These are phyloP conservation scores for Bruchidius siliquastri DNA, from an alignment of 2,888 invertebrate species.

Conservation along the genomic window DNA sequence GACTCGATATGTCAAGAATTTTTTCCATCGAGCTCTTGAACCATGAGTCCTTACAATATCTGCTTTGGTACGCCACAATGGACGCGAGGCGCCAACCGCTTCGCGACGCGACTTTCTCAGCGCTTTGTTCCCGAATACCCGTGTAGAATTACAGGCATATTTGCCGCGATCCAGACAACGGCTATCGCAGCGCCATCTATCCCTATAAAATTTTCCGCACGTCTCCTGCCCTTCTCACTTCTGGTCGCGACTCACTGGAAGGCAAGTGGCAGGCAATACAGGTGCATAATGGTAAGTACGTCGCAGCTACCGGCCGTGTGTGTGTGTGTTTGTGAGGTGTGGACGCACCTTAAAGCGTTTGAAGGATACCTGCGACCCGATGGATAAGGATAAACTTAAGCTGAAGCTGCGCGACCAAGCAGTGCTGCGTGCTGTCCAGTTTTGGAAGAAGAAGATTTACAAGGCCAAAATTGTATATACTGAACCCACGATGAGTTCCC, in stretches of 20 bases:
- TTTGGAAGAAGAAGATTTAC: slow-evolving; percentile 44
- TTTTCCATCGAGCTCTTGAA: too few species aligned
- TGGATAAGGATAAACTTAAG: slow-evolving; percentile 21
- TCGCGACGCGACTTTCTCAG: slow-evolving; percentile 6
- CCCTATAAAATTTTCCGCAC: slow-evolving; percentile 68
- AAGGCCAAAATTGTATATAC: slow-evolving; percentile 41
- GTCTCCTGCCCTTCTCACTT: slow-evolving; percentile 68
- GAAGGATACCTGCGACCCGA: slow-evolving; percentile 2
- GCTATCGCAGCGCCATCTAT: slow-evolving; percentile 65
- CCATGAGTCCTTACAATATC: too few species aligned
- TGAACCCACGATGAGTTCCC: not conserved
- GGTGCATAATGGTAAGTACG: slow-evolving; percentile 47
- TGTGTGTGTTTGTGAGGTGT: not conserved
- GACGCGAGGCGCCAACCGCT: too few species aligned
- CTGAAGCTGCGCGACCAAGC: slow-evolving; percentile 32
- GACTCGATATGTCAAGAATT: too few species aligned
- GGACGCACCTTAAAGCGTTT: not conserved
- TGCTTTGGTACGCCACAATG: too few species aligned
- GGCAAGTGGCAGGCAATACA: slow-evolving; percentile 53
- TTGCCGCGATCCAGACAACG: slow-evolving; percentile 19
- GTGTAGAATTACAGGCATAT: not conserved
- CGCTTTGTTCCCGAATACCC: slow-evolving; percentile 34
- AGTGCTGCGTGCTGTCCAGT: slow-evolving; percentile 40
- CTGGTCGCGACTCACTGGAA: slow-evolving; percentile 69
- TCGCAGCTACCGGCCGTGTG: not conserved